Conservation (phyloP, 2,797 vertebrate genomes). For the Lates japonicus region DNA sequence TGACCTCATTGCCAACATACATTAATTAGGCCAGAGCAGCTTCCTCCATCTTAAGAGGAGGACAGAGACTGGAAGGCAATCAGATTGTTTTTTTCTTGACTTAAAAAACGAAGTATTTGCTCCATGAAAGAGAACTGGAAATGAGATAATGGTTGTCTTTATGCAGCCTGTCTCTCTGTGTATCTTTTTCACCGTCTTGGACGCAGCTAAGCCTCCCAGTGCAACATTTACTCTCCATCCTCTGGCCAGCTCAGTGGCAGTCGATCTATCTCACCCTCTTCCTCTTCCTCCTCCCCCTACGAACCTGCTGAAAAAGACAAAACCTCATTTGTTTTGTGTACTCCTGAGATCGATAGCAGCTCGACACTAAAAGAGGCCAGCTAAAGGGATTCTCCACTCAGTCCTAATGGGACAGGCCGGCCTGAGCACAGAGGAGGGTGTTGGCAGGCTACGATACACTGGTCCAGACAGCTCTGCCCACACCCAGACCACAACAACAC, state of each 20-base stretch:
- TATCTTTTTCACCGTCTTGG: slow-evolving; percentile 30
- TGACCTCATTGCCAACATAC: not conserved
- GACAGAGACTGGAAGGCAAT: slow-evolving; percentile 29
- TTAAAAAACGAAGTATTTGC: slow-evolving; percentile 14
- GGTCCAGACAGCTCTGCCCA: not conserved
- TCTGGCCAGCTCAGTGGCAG: slow-evolving; percentile 46
- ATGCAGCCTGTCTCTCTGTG: slow-evolving; percentile 15
- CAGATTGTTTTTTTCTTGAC: slow-evolving; percentile 1
- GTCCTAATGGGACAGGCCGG: slow-evolving; percentile 38
- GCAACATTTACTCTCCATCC: slow-evolving; percentile 43
- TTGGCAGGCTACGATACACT: slow-evolving; percentile 12
- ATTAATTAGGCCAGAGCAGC: not conserved
- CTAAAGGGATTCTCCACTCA: slow-evolving; percentile 59
- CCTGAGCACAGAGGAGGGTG: slow-evolving; percentile 15
- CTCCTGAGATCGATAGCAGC: slow-evolving; percentile 69
- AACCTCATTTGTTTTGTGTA: slow-evolving; percentile 69
- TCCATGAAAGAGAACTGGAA: slow-evolving; percentile 22
- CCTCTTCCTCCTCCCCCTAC: slow-evolving; percentile 10
- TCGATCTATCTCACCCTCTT: slow-evolving; percentile 34
- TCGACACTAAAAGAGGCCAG: slow-evolving; percentile 60
- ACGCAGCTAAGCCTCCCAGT: slow-evolving; percentile 32
- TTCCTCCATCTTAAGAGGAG: slow-evolving; percentile 7
- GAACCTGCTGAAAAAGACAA: slow-evolving; percentile 75
- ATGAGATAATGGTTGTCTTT: slow-evolving; percentile 41
- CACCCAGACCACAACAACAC: slow-evolving; percentile 30